Evolutionary conservation across 2,888 invertebrate genomes (phyloP).

Genomic region (Chrysotoxum bicinctum): DNA sequence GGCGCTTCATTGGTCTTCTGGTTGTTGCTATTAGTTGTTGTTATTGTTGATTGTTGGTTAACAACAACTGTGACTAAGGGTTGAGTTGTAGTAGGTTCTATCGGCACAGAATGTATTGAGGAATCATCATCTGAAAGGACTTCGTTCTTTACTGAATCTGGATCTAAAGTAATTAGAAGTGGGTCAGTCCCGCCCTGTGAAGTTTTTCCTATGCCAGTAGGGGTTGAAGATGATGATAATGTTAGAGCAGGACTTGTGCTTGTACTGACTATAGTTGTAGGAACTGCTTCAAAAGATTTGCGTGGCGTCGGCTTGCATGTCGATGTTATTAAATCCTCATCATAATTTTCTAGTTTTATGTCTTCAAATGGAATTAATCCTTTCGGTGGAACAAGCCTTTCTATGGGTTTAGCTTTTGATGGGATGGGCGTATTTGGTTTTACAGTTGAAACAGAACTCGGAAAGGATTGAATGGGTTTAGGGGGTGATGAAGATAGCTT

Average conservation of each 20-base stretch:
- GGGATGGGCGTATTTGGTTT: background rate
- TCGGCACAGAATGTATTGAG: background rate
- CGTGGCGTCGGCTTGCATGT: background rate
- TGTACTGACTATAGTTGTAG: background rate
- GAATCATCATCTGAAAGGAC: slow-evolving; percentile 77
- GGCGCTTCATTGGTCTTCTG: slow-evolving; percentile 70
- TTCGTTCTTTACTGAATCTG: slow-evolving; percentile 76
- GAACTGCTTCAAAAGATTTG: slow-evolving; percentile 3
- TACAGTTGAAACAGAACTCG: background rate
- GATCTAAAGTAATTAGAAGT: slow-evolving; percentile 9
- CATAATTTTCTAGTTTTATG: slow-evolving; percentile 73
- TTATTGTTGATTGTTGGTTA: background rate
- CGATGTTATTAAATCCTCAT: slow-evolving; percentile 32
- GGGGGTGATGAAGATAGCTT: background rate
- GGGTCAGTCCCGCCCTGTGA: background rate
- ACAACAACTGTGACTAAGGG: background rate
- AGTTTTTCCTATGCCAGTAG: background rate
- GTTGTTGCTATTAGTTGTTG: background rate
- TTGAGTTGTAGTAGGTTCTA: slow-evolving; percentile 15
- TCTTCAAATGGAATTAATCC: slow-evolving; percentile 72
- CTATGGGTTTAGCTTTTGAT: background rate
- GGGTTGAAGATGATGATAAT: background rate
- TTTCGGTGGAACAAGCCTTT: slow-evolving; percentile 4
- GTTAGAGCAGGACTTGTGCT: background rate
- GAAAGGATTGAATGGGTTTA: background rate